Evolutionary conservation across 1,140 invertebrate genomes (phyloP).

Genomic region (Probaryconus sp.): DNA sequence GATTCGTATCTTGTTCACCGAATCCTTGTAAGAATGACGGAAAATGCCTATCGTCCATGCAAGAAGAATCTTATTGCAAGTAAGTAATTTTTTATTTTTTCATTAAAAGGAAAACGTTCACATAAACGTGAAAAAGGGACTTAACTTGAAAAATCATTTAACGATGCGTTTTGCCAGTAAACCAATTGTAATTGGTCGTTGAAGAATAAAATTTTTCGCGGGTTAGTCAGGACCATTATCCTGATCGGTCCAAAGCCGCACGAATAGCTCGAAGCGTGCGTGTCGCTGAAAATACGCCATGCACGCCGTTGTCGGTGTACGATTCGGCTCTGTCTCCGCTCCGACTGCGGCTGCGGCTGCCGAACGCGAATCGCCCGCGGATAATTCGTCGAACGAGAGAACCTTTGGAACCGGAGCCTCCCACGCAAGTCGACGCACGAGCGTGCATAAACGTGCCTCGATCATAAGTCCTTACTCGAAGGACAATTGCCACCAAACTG

Average conservation of each 20-base stretch:
- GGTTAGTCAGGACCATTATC: slow-evolving; percentile 14
- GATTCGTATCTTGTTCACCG: slow-evolving; percentile 90
- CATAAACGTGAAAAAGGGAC: no score
- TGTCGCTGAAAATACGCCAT: slow-evolving; percentile 14
- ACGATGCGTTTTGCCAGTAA: no score
- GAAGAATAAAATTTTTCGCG: no score
- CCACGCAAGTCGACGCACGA: slow-evolving; percentile 62
- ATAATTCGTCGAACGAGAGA: slow-evolving; percentile 60
- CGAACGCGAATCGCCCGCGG: slow-evolving; percentile 52
- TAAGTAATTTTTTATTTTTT: slow-evolving; percentile 82
- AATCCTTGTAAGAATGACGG: slow-evolving; percentile 92
- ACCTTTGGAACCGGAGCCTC: slow-evolving; percentile 65
- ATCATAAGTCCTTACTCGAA: background rate
- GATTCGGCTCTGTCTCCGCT: slow-evolving; percentile 29
- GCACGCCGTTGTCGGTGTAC: slow-evolving; percentile 16
- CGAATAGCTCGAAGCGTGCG: slow-evolving; percentile 40
- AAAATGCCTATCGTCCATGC: slow-evolving; percentile 83
- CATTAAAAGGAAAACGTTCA: no score
- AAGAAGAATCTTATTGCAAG: slow-evolving; percentile 90
- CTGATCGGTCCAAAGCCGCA: slow-evolving; percentile 27
- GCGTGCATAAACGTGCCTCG: slow-evolving; percentile 4
- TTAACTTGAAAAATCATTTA: no score
- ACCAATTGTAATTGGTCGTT: slow-evolving; percentile 1
- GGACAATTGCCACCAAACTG: slow-evolving; percentile 25
- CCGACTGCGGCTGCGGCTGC: slow-evolving; percentile 20